These are phyloP conservation scores for Napeogenes inachia DNA, from an alignment of 2,888 invertebrate genomes.

Conservation along the genomic window DNA sequence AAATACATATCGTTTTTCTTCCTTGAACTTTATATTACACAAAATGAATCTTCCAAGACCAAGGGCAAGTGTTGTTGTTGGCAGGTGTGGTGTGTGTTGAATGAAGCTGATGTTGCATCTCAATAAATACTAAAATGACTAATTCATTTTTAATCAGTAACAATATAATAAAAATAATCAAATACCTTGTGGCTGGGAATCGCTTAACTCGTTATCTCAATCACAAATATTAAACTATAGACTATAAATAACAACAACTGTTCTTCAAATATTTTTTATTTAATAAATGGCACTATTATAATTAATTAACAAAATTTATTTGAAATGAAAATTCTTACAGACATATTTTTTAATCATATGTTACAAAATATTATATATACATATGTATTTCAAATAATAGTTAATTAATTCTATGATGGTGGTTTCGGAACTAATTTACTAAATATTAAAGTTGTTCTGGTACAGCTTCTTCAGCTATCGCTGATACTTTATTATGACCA, in stretches of 20 bases:
- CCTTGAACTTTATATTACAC: neutral
- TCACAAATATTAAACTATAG: neutral
- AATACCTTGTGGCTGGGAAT: constrained; percentile 8
- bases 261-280: constrained; percentile 16
- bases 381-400: too few relatives aligned
- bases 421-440: too few relatives aligned
- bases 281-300: constrained; percentile 20
- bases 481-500: constrained; percentile 29
- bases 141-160: constrained; percentile 16
- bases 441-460: neutral
- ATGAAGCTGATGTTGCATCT: neutral
- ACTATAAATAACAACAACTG: neutral
- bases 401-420: too few relatives aligned
- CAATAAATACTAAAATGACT: constrained; percentile 9
- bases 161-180: constrained; percentile 4
- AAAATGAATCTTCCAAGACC: neutral
- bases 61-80: neutral
- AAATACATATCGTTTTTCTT: constrained; percentile 7
- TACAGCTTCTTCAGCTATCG: neutral
- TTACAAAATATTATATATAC: neutral
- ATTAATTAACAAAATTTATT: constrained; percentile 6
- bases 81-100: neutral
- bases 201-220: constrained; percentile 10
- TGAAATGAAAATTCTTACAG: constrained; percentile 7
- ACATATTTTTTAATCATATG: neutral